Percentiles rank a stretch among this genome's conserved stretches.
Conservation (phyloP, 2,113 vertebrate genomes). For the Caretta caretta region DNA sequence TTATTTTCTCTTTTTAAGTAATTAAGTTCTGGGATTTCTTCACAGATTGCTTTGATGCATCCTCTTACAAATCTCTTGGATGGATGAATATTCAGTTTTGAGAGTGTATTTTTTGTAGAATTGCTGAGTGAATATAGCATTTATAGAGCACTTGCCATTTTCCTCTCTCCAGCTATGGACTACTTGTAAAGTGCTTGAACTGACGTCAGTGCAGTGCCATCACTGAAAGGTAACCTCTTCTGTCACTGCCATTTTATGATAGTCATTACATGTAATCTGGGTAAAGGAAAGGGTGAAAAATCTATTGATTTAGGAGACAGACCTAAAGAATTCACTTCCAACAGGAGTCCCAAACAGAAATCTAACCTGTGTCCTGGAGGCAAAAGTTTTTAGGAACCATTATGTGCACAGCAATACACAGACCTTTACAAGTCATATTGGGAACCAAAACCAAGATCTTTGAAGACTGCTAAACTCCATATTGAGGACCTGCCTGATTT, state of each 20-base stretch:
- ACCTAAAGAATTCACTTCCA: background rate
- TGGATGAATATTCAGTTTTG: background rate
- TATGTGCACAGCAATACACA: rapidly evolving
- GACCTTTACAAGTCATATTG: rapidly evolving
- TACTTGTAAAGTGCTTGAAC: background rate
- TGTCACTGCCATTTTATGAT: background rate
- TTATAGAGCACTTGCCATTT: background rate
- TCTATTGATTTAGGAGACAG: background rate
- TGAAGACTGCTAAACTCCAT: background rate
- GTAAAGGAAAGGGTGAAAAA: background rate
- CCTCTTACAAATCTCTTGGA: background rate
- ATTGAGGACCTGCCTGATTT: background rate
- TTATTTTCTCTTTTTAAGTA: background rate
- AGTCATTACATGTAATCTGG: background rate
- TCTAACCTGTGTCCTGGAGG: rapidly evolving
- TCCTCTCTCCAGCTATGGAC: background rate
- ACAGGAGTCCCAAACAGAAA: background rate
- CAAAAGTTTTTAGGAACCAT: rapidly evolving
- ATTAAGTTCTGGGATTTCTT: slow-evolving; percentile 6
- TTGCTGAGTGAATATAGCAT: background rate
- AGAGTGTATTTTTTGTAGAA: background rate
- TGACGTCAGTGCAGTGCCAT: background rate
- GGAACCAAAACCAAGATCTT: background rate
- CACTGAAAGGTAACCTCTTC: background rate
- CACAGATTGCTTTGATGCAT: background rate